Percentiles rank a stretch among this genome's conserved stretches.
Conservation (phyloP, 2,888 invertebrate genomes). For the Eupithecia tripunctaria region DNA sequence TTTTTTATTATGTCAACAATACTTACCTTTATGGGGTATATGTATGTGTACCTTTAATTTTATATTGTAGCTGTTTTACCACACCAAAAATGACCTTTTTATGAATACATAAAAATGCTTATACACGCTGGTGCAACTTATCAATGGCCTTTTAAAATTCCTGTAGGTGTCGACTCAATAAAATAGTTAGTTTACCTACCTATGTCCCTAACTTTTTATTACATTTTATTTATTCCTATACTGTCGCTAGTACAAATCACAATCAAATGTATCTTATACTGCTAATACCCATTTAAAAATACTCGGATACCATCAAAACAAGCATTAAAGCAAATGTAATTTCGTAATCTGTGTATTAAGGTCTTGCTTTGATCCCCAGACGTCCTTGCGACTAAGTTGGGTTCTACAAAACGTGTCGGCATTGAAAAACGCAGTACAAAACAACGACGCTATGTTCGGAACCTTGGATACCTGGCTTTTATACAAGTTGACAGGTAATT, state of each 20-base stretch:
- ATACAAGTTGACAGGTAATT: constrained; percentile 87
- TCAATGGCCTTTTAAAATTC: neutral
- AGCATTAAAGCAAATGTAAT: neutral
- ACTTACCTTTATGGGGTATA: no score
- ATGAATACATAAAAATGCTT: neutral
- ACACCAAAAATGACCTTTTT: neutral
- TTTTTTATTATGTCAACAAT: neutral
- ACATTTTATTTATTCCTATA: neutral
- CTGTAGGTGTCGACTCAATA: neutral
- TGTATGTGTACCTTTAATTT: neutral
- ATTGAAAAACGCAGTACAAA: constrained; percentile 86
- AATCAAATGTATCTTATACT: neutral
- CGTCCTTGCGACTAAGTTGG: constrained; percentile 91
- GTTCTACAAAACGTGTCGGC: constrained; percentile 88
- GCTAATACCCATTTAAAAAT: neutral
- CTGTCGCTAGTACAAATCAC: neutral
- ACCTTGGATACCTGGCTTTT: constrained; percentile 97
- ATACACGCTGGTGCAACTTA: neutral
- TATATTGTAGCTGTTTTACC: neutral
- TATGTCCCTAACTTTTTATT: neutral
- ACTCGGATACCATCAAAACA: neutral
- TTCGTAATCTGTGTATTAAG: neutral
- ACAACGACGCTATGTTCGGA: constrained; percentile 90
- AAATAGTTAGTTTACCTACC: neutral
- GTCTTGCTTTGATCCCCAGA: constrained; percentile 74